Evolutionary conservation across 2,113 vertebrate species (phyloP), one percentile per base, ranked within the genome.

Genomic region (Tonatia bakeri): DNA sequence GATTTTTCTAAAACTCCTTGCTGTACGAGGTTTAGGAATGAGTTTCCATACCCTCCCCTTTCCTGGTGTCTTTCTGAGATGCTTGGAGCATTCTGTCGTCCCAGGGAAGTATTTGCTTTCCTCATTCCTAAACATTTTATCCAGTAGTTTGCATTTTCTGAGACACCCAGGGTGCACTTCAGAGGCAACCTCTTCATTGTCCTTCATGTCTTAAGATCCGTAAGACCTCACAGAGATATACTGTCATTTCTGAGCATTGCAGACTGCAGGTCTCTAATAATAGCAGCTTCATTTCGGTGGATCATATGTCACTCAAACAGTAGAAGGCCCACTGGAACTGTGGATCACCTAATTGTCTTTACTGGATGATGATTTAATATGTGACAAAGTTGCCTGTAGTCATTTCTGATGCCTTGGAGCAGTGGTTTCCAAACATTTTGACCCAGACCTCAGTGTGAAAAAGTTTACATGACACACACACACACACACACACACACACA

Each of bases 211-310:
- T 22, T 77, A 81, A 90, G 45, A 90, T 81, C 81, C 72, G 45
- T 43, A 81, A 45, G 76, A 75, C 36, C 9, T 80, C 67, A 33
- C 15, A 80, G 50, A 80, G 76, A 76, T 73, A 7, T 4, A 50
- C 61, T 93, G 91, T 79, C 24, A 36, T 84, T 79, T 81, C 54
- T 94, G 50, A 95, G 28, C 45, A 33, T 61, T n/a, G 17, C 40
- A 83, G 79, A 90, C 82, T 54, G 17, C 20, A 59, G 36, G 85
- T 93, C 59, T 91, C 16, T 88, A 95, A 70, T 95, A 90, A 79
- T 59, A 73, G 81, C 45, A 75, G 10, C 87, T 97, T 96, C 59
- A 91, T 94, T 97, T 96, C 92, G 65, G 91, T 88, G 31, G 65
- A 65, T 91, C 65, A 24, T 64, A 36, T 80, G 67, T 70, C 77